A percentile compares a stretch with the other conserved stretches of the same genome.
Conservation (phyloP, 2,888 invertebrate species). For the Dicranocentrus wangi region DNA sequence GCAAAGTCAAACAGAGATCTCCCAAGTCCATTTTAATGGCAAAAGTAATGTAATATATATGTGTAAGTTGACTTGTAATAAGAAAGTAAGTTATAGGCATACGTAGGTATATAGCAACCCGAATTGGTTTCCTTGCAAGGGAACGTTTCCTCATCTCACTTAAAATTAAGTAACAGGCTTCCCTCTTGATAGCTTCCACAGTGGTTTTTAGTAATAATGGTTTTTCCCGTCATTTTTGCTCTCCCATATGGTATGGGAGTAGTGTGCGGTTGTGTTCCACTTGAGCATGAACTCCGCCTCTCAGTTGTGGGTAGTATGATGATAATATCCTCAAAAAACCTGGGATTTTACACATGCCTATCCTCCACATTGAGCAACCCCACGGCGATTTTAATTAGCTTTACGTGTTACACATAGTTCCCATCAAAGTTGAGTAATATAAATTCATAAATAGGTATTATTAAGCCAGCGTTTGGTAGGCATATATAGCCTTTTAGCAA, state of each 20-base stretch:
- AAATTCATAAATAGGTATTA: constrained; percentile 24
- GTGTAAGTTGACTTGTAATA: not conserved
- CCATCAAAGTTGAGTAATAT: constrained; percentile 2
- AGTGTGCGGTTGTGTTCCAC: too few relatives aligned
- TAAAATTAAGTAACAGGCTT: not conserved
- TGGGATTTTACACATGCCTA: too few relatives aligned
- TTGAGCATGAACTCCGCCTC: too few relatives aligned
- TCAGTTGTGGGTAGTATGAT: too few relatives aligned
- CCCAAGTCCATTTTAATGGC: constrained; percentile 12
- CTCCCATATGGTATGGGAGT: too few relatives aligned
- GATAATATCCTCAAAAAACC: too few relatives aligned
- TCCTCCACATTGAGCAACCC: not conserved
- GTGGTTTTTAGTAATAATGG: not conserved
- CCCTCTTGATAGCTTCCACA: not conserved
- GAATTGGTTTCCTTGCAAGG: too few relatives aligned
- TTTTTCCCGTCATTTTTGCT: too few relatives aligned
- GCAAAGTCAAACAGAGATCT: constrained; percentile 11
- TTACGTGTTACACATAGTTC: constrained; percentile 12
- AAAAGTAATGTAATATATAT: not conserved
- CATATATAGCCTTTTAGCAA: too few relatives aligned
- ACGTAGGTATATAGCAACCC: too few relatives aligned
- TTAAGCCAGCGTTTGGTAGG: too few relatives aligned
- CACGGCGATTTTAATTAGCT: constrained; percentile 38
- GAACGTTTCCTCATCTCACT: not conserved
- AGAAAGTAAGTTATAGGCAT: not conserved